A percentile compares a stretch with the other conserved stretches of the same genome.
Evolutionary conservation across 2,113 vertebrate genomes (phyloP).

Genomic region (Pica pica): DNA sequence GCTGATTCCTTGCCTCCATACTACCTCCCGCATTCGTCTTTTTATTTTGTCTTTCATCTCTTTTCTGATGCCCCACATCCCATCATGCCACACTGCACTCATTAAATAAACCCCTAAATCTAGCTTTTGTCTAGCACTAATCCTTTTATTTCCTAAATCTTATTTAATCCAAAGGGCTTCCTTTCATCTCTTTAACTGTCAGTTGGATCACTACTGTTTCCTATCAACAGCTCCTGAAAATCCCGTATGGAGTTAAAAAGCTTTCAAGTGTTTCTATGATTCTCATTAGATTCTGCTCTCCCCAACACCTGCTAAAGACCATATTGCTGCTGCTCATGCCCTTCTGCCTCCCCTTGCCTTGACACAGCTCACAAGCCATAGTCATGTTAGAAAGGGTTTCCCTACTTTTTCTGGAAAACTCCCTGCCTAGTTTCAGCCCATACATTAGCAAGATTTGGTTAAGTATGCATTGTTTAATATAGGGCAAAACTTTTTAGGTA

Average conservation of each 20-base stretch:
- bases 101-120: slow-evolving; percentile 78
- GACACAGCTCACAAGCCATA: not conserved
- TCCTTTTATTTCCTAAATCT: slow-evolving; percentile 83
- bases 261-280: slow-evolving; percentile 56
- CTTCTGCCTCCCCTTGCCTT: not conserved
- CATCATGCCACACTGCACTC: slow-evolving; percentile 68
- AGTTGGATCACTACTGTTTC: slow-evolving; percentile 61
- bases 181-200: slow-evolving; percentile 76
- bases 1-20: slow-evolving; percentile 38
- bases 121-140: slow-evolving; percentile 77
- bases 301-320: slow-evolving; percentile 52
- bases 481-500: not conserved
- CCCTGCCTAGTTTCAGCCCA: not conserved
- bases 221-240: slow-evolving; percentile 59
- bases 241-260: slow-evolving; percentile 57
- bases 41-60: slow-evolving; percentile 68
- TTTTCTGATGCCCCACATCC: slow-evolving; percentile 58
- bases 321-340: not conserved
- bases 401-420: not conserved
- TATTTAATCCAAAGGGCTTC: slow-evolving; percentile 68
- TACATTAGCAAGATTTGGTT: not conserved
- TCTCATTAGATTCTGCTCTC: slow-evolving; percentile 51
- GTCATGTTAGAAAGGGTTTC: not conserved
- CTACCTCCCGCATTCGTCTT: slow-evolving; percentile 39
- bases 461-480: not conserved